phyloP scores from a whole-genome alignment of 2,888 invertebrate species.

The Temnothorax unifasciatus region DNA sequence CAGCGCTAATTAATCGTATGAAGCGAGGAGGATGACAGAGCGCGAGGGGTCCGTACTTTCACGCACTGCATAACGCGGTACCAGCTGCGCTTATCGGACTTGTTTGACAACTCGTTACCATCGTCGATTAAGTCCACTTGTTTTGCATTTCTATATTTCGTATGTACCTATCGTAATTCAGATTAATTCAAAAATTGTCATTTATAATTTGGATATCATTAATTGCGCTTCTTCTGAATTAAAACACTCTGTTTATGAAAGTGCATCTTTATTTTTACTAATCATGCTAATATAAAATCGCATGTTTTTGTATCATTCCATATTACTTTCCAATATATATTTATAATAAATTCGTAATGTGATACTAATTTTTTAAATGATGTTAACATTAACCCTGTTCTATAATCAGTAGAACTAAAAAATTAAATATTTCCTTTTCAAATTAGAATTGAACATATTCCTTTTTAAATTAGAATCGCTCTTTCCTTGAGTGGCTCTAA shows the following conservation, averaged over 20 bases:
- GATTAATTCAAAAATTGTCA: background rate
- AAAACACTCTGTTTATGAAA: background rate
- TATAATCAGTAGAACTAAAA: background rate
- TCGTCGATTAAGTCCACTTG: slow-evolving; percentile 10
- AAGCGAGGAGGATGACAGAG: background rate
- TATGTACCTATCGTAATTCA: background rate
- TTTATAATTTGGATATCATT: background rate
- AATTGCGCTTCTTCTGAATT: background rate
- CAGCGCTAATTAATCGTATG: slow-evolving; percentile 40
- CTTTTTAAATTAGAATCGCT: background rate
- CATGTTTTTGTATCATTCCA: background rate
- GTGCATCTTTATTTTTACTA: background rate
- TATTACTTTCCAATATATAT: background rate
- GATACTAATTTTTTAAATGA: background rate
- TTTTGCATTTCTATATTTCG: background rate
- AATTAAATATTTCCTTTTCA: background rate
- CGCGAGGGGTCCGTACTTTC: background rate
- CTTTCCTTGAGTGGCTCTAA: background rate
- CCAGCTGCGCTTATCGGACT: slow-evolving; percentile 23
- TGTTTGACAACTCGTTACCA: slow-evolving; percentile 33
- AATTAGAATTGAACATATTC: background rate
- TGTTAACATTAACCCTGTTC: background rate
- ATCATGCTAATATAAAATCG: background rate
- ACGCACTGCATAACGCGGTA: background rate
- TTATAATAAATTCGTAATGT: background rate